Base-by-base conservation (phyloP, 2,797 vertebrate species). In the Arctocebus calabarensis region DNA sequence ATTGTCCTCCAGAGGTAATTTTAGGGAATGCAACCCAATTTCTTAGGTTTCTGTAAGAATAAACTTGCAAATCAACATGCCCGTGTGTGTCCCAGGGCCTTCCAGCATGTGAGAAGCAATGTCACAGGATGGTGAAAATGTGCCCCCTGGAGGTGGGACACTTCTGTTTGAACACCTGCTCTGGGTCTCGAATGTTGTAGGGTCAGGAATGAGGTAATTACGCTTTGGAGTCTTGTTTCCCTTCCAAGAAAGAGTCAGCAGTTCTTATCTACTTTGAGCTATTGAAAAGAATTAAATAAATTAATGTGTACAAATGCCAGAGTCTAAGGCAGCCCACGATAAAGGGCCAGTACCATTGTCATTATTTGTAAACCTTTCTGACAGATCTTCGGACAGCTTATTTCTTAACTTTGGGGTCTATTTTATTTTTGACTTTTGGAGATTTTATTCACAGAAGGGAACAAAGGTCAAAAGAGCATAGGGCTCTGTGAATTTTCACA, bases 1-100 rank as follows among this genome's bases (percentile, higher is more conserved):
- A 6, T 85, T 96, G 94, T 71, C 92, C 83, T 93, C 40, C 25
- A 48, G 43, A 92, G 16, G 11, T 34, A 94, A 86, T 34, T 64
- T 88, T 89, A 75, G 16, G n/a, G 61, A 84, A 68, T 70, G n/a
- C 70, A 23, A 34, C 12, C 34, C 3, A 68, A 32, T 43, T 90
- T 81, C 37, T 66, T 84, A 62, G 20, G 22, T 85, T 88, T 68
- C 23, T 25, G 66, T 29, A 84, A 71, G 11, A 66, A 71, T 57
- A 87, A 84, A 77, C 4, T 17, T 64, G 16, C 55, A 48, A 91
- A 43, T 92, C 73, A 87, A 93, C 34, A 34, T 48, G 8, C 3
- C 37, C 25, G 19, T 81, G 7, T n/a, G 43, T 66, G 23, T 57
- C 64, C 20, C 20, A 48, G 29, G 11, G 61, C 1, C 16, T 90